Base-by-base conservation (phyloP, 2,797 vertebrate genomes). In the Odontamblyopus lacepedii region DNA sequence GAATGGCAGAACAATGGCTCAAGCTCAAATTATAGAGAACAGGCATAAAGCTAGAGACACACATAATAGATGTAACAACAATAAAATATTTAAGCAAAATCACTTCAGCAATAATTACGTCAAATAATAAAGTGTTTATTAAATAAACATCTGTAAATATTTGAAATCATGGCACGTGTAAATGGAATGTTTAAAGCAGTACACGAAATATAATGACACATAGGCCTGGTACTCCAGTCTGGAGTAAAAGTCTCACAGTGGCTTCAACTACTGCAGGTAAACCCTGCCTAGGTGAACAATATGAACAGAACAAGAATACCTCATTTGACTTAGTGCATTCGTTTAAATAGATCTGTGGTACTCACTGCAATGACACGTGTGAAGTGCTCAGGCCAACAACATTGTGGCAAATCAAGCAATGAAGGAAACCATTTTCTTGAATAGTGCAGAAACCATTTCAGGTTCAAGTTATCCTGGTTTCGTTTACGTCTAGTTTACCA, bases 101-200 rank as follows among this genome's bases (percentile, higher is more conserved):
- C 81, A 90, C 83, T 78, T 67, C 74, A 85, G 83, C 69, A 92
- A 94, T 94, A 94, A 94, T 94, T 93, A 94, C 78, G 81, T 63
- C 69, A 85, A 85, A 88, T 82, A 72, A 87, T 77, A 88, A 63
- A 75, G 87, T 70, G 76, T 67, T 79, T 75, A 67, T 80, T 13
- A 50, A 23, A 73, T 62, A 23, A 70, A 79, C 64, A 71, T 72
- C 75, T 85, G 50, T 81, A 75, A 86, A 87, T 78, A 78, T 74
- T 82, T 75, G 69, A 89, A 88, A 85, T 71, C 4, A 81, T 83
- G 79, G 79, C 78, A 78, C 82, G 71, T 85, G 84, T 70, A 83
- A 80, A 92, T 92, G 93, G 93, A 95, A 95, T 95, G 93, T 93
- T 87, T 89, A 87, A 89, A 91, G 86, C 76, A 63, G 69, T 76